phyloP scores from a whole-genome alignment of 2,113 vertebrate genomes.

The Hippocampus zosterae region DNA sequence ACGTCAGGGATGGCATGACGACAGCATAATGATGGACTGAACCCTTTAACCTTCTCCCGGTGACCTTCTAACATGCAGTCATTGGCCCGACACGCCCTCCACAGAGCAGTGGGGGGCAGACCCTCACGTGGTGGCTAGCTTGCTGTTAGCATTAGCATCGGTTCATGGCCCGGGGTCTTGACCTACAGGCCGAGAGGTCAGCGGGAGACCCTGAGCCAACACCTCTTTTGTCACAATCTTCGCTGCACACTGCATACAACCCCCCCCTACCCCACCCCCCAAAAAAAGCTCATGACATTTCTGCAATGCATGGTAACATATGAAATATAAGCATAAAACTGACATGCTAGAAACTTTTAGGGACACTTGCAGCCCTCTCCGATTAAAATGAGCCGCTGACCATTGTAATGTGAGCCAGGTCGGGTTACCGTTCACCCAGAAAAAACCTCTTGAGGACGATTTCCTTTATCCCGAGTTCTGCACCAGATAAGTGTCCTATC shows the following conservation, averaged over 20 bases:
- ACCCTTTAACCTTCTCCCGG: constrained; percentile 55
- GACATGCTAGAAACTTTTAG: too few species aligned
- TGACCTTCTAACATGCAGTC: constrained; percentile 47
- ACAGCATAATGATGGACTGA: constrained; percentile 58
- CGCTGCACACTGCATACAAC: constrained; percentile 12
- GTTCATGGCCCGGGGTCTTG: constrained; percentile 37
- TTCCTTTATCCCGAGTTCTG: constrained; percentile 48
- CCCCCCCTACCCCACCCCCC: too few species aligned
- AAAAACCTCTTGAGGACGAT: constrained; percentile 45
- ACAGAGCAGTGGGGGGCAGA: constrained; percentile 7
- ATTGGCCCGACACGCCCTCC: constrained; percentile 36
- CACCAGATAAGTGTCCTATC: constrained; percentile 48
- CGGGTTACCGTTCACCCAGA: constrained; percentile 58
- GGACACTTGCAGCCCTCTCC: too few species aligned
- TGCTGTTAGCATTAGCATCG: constrained; percentile 47
- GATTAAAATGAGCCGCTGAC: constrained; percentile 19
- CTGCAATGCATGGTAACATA: constrained; percentile 10
- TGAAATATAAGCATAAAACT: not conserved
- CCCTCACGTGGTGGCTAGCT: constrained; percentile 34
- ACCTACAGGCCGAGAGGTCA: constrained; percentile 33
- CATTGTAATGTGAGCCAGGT: constrained; percentile 50
- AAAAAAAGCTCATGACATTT: too few species aligned
- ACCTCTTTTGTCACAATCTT: constrained; percentile 21
- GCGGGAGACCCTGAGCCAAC: constrained; percentile 28
- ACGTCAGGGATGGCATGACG: constrained; percentile 15